These are phyloP conservation scores for Merluccius polli DNA, from an alignment of 2,797 vertebrate genomes.

Conservation along the genomic window DNA sequence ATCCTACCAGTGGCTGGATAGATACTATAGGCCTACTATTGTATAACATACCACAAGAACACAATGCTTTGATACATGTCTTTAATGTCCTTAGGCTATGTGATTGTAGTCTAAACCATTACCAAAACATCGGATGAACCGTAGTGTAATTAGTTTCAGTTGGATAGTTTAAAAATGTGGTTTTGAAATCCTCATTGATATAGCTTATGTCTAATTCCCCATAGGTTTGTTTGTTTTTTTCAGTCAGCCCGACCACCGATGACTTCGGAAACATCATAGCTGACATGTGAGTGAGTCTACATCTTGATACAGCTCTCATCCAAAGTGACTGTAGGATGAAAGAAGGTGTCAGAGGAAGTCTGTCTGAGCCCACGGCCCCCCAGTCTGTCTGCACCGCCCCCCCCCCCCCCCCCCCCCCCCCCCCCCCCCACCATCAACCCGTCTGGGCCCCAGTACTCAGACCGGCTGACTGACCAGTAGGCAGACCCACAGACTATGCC, in stretches of 20 bases:
- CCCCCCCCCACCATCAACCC: background rate
- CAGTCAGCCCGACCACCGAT: background rate
- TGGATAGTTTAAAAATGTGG: no score
- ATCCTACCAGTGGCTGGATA: no score
- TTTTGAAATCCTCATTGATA: no score
- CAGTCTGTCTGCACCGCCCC: slow-evolving; percentile 35
- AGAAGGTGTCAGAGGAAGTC: slow-evolving; percentile 56
- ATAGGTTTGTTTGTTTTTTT: background rate
- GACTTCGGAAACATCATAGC: background rate
- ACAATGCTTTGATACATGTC: no score
- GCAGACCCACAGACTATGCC: background rate
- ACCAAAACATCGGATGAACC: background rate
- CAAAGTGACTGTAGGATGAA: slow-evolving; percentile 54
- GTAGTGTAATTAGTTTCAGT: background rate
- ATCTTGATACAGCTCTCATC: slow-evolving; percentile 52
- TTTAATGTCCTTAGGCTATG: no score
- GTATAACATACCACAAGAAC: no score
- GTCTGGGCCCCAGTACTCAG: background rate
- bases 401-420: background rate
- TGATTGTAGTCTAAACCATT: background rate
- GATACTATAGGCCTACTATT: no score
- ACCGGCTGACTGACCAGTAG: background rate
- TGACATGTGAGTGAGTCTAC: slow-evolving; percentile 14
- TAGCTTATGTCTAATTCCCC: background rate
- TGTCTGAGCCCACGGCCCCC: slow-evolving; percentile 24